These are phyloP conservation scores for Mamestra configurata DNA, from an alignment of 1,140 invertebrate species.

Conservation along the genomic window DNA sequence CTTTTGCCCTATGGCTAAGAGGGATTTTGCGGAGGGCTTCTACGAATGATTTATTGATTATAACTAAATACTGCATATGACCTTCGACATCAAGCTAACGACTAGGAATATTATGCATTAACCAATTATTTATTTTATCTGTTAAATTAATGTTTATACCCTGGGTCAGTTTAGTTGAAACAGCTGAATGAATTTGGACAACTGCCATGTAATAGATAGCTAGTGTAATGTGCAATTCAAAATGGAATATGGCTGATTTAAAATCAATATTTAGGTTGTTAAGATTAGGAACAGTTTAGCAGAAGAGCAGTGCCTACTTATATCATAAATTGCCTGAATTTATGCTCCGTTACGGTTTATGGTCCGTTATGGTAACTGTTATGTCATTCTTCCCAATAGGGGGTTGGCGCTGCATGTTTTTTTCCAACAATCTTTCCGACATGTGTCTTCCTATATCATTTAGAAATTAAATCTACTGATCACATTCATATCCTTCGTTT, in stretches of 20 bases:
- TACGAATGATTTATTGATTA: not conserved
- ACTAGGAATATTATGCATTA: not conserved
- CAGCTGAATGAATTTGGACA: constrained; percentile 39
- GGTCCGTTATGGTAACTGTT: no score
- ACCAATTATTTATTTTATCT: constrained; percentile 23
- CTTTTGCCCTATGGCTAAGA: no score
- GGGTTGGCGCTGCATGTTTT: no score
- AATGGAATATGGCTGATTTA: constrained; percentile 1
- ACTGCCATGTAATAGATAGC: constrained; percentile 25
- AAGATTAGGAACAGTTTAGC: not conserved
- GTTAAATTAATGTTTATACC: constrained; percentile 12
- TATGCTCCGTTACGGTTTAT: no score
- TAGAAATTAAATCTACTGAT: no score
- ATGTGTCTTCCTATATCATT: no score
- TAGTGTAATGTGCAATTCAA: constrained; percentile 10
- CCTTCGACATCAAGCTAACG: not conserved
- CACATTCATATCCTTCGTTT: no score
- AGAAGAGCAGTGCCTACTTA: not conserved
- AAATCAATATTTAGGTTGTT: constrained; percentile 15
- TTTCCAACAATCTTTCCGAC: no score
- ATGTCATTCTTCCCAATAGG: no score
- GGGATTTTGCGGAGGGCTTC: no score
- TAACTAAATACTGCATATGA: not conserved
- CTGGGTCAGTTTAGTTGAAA: constrained; percentile 8
- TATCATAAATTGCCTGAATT: not conserved